A percentile compares a stretch with the other conserved stretches of the same genome.
phyloP scores from a whole-genome alignment of 2,888 invertebrate genomes.

The Theretra japonica region DNA sequence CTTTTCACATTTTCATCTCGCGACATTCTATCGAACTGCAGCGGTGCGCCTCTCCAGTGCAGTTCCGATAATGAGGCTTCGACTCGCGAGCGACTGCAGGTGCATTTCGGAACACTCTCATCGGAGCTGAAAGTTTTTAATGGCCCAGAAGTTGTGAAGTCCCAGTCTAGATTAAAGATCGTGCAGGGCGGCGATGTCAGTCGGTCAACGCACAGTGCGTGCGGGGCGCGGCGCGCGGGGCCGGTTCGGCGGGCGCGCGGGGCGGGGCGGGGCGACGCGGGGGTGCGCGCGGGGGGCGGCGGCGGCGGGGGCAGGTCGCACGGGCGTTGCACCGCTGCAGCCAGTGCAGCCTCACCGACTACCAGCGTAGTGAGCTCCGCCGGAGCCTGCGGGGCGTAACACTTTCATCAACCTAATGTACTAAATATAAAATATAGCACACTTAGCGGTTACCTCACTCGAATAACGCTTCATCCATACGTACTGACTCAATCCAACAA shows the following conservation, averaged over 20 bases:
- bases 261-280: conserved; percentile 45
- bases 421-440: conserved; percentile 12
- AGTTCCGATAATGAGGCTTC: not conserved
- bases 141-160: conserved; percentile 56
- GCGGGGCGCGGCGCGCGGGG: conserved; percentile 57
- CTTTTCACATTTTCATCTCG: not conserved
- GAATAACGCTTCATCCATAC: not conserved
- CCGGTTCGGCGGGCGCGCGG: conserved; percentile 41
- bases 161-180: conserved; percentile 79
- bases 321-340: conserved; percentile 80
- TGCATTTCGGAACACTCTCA: not conserved
- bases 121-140: conserved; percentile 43
- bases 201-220: conserved; percentile 84
- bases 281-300: conserved; percentile 45
- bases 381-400: conserved; percentile 34
- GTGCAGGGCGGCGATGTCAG: conserved; percentile 79
- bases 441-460: not conserved
- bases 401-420: conserved; percentile 24
- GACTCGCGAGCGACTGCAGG: not conserved
- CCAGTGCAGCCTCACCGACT: conserved; percentile 69
- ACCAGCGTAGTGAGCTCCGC: conserved; percentile 63
- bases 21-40: not conserved
- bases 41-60: not conserved
- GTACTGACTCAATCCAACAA: not conserved
- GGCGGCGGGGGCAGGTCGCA: conserved; percentile 54